Evolutionary conservation across 2,888 invertebrate species (phyloP).

Genomic region (Phyllotreta cruciferae): DNA sequence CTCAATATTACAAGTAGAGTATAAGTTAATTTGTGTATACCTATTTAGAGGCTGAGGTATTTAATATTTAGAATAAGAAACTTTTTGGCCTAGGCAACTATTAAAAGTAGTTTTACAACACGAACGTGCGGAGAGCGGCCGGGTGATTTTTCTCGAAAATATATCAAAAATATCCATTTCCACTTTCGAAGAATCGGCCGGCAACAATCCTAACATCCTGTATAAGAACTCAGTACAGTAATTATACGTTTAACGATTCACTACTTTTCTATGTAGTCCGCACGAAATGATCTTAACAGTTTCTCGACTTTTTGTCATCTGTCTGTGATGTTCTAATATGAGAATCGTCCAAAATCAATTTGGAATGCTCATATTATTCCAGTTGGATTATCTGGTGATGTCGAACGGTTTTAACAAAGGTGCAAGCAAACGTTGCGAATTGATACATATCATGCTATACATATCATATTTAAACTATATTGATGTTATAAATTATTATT

Average conservation of each 20-base stretch:
- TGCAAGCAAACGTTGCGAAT: slow-evolving; percentile 46
- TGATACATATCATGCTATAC: slow-evolving; percentile 59
- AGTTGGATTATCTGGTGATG: slow-evolving; percentile 5
- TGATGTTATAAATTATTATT: slow-evolving; percentile 57
- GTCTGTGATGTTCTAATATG: slow-evolving; percentile 58
- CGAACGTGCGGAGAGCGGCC: slow-evolving; percentile 12
- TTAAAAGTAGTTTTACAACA: slow-evolving; percentile 33
- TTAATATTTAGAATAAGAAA: slow-evolving; percentile 52
- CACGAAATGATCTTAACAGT: slow-evolving; percentile 47
- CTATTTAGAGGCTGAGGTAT: slow-evolving; percentile 56
- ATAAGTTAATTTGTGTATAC: slow-evolving; percentile 35
- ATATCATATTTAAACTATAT: slow-evolving; percentile 57
- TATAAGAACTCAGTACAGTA: too few species aligned
- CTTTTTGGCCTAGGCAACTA: slow-evolving; percentile 54
- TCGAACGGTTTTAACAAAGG: slow-evolving; percentile 31
- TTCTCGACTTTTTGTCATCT: slow-evolving; percentile 53
- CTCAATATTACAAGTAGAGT: slow-evolving; percentile 24
- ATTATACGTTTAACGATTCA: slow-evolving; percentile 26
- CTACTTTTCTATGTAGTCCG: slow-evolving; percentile 37
- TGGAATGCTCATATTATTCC: slow-evolving; percentile 30
- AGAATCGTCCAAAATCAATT: slow-evolving; percentile 41
- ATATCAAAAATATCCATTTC: not conserved
- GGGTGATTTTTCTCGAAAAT: not conserved
- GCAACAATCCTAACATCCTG: too few species aligned
- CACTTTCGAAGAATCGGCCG: too few species aligned